Evolutionary conservation across 2,113 vertebrate species (phyloP), one percentile per base, ranked within the genome.

Genomic region (Pelecanus crispus): DNA sequence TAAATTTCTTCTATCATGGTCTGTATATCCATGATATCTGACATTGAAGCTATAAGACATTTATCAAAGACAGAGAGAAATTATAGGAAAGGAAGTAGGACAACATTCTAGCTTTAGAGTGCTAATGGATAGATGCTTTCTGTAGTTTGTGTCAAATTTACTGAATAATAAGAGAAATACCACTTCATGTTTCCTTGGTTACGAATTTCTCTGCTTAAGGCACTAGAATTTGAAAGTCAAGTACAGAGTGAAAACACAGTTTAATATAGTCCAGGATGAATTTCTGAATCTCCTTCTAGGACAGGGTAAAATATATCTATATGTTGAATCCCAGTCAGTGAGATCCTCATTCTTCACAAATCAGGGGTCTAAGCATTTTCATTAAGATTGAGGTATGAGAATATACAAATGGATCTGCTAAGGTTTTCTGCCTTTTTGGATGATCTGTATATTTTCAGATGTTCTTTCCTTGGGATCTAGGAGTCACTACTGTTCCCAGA

Each of bases 181-280:
- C 44, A 53, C 34, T 92, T 79, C 45, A 42, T 55, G 88, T 95
- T 93, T 96, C 88, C 85, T 93, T 94, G 93, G 81, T 94, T 96
- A 93, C 92, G 95, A 90, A 81, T 92, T 78, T 87, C 65, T 68
- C 25, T 90, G 6, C 40, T 95, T 91, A 68, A 90, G 49, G 55
- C 66, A 75, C 65, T 90, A 88, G 79, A 86, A 93, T 92, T 73
- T 86, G 62, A 92, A 97, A 88, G 59, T 77, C 50, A 78, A 93
- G 24, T 61, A 47, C 44, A 81, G 63, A 53, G 8, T 83, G 62
- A 77, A 93, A 93, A 12, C 13, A 44, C 38, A 65, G 25, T 38
- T 90, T 80, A 66, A 66, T 66, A 44, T 12, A 66, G 25, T 73
- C 31, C 32, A 90, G 40, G 16, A 22, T 72, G 62, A 85, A 73